Base-by-base conservation (phyloP, 2,888 invertebrate species). In the Tipula unca region DNA sequence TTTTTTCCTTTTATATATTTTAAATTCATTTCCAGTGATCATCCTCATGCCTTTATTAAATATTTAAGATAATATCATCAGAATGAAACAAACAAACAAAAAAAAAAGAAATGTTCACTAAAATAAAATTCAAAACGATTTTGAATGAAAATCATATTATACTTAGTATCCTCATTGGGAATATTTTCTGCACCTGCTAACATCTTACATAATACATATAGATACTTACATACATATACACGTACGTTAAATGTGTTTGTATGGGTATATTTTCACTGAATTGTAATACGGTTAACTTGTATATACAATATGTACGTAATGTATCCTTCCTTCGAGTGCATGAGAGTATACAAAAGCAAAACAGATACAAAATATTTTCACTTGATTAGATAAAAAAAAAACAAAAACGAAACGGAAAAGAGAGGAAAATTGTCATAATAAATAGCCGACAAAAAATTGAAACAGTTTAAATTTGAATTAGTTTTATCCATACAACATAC, bases 141-240 rank as follows among this genome's bases (percentile, higher is more conserved):
- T 69, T 69, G 69, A 69, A 69, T 69, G 69, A 69, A 69, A 69
- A 69, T 69, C 69, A 25, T 69, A 69, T 69, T 69, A 69, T 69
- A 69, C 69, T 69, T 69, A 69, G 32, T 83, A 83, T 83, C 35
- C 83, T 32, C 83, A 83, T 32, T 17, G 83, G 83, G 83, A 83
- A 83, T 83, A 83, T 83, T 83, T 83, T 83, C 83, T 83, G 83
- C 83, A 83, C 83, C 83, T 32, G 32, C 83, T 32, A 83, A n/a
- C 69, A 69, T 69, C 69, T 69, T 69, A 69, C 10, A 69, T 69
- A 69, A 48, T 48, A 4, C 48, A 48, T 48, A 17, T 5, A 48
- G 4, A 32, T n/a, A n/a, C n/a, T 10, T 42, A 42, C 17, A 48
- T 48, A 48, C 3, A 8, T 48, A 48, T 48, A 17, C 17, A 48